A percentile compares a stretch with the other conserved stretches of the same genome.
These are phyloP conservation scores for Thalassarche chlororhynchos DNA, from an alignment of 2,113 vertebrate species.

Conservation along the genomic window DNA sequence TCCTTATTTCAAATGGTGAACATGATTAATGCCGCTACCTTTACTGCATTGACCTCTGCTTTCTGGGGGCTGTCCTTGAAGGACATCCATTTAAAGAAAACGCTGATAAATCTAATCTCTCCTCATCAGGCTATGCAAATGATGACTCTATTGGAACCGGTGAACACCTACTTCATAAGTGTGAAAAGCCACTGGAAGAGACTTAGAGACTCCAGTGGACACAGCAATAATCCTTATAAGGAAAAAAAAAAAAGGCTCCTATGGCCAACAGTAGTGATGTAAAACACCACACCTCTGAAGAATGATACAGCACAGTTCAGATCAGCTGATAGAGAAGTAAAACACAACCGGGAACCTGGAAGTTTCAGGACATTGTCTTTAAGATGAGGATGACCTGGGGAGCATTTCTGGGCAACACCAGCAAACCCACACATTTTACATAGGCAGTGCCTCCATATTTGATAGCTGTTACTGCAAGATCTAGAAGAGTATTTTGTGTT, in stretches of 20 bases:
- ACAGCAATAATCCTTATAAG: not conserved
- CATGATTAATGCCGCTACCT: conserved; percentile 80
- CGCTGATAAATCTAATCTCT: conserved; percentile 74
- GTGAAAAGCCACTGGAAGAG: not conserved
- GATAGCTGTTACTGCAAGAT: not conserved
- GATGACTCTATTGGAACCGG: conserved; percentile 10
- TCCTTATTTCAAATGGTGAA: conserved; percentile 58
- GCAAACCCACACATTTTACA: not conserved
- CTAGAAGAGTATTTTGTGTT: not conserved
- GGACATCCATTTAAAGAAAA: conserved; percentile 72
- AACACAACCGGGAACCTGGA: not conserved
- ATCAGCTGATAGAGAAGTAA: not conserved
- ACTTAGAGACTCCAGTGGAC: not conserved
- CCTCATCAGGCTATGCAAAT: conserved; percentile 58
- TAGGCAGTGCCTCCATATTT: not conserved
- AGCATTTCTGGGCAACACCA: not conserved
- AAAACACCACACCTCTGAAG: not conserved
- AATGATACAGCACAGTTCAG: not conserved
- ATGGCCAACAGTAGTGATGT: not conserved
- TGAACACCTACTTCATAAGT: not conserved
- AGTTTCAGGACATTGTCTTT: not conserved
- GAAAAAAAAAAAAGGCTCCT: not conserved
- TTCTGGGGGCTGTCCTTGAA: conserved; percentile 73
- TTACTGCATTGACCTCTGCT: conserved; percentile 68
- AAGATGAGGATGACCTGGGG: not conserved